These are phyloP conservation scores for Platerodrilus igneus DNA, from an alignment of 2,888 invertebrate species.

Conservation along the genomic window DNA sequence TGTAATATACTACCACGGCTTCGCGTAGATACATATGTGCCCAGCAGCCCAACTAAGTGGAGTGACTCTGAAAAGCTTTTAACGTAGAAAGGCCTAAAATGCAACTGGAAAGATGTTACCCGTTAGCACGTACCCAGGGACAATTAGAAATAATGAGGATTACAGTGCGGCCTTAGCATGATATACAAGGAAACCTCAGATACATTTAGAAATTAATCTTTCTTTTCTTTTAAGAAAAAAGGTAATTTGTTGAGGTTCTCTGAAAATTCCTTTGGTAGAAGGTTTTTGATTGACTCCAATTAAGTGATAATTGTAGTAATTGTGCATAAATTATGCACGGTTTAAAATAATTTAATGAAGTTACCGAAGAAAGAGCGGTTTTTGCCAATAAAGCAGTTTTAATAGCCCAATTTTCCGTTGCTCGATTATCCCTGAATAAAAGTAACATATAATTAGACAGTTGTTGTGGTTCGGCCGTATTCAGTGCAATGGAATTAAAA, in stretches of 20 bases:
- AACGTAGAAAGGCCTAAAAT: constrained; percentile 7
- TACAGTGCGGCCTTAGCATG: constrained; percentile 41
- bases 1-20: constrained; percentile 45
- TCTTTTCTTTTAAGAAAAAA: constrained; percentile 5
- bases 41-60: constrained; percentile 32
- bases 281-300: no score
- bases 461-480: constrained; percentile 41
- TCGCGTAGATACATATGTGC: constrained; percentile 45
- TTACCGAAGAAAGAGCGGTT: constrained; percentile 14
- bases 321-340: constrained; percentile 16
- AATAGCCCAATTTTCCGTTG: constrained; percentile 30
- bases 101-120: constrained; percentile 32
- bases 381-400: constrained; percentile 22
- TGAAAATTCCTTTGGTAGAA: no score
- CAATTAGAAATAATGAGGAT: constrained; percentile 49
- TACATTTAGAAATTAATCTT: constrained; percentile 30
- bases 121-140: constrained; percentile 43
- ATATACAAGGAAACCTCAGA: constrained; percentile 35
- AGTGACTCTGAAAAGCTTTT: constrained; percentile 12
- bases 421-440: constrained; percentile 28
- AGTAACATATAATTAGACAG: constrained; percentile 42
- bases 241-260: constrained; percentile 11
- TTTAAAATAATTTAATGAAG: constrained; percentile 17
- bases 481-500: constrained; percentile 43
- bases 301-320: constrained; percentile 14